Conservation (phyloP, 2,113 vertebrate genomes). For the Mastomys coucha region DNA sequence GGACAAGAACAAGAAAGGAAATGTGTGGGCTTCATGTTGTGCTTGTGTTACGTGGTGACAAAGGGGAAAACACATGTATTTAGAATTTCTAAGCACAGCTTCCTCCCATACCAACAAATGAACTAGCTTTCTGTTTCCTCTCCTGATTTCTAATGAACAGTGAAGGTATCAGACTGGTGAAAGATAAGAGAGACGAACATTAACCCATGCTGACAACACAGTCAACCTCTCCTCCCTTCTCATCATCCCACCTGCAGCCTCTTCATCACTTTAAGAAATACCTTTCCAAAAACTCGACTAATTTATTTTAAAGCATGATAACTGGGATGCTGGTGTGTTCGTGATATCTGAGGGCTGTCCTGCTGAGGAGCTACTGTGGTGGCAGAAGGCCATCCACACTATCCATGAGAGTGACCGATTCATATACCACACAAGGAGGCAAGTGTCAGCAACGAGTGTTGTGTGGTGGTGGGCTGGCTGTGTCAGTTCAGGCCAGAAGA, state of each 20-base stretch:
- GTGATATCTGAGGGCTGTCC: too few species aligned
- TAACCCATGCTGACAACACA: too few species aligned
- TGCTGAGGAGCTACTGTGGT: fast-evolving
- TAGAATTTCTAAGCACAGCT: not conserved
- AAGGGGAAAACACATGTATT: too few species aligned
- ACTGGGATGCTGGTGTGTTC: not conserved
- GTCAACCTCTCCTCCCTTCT: not conserved
- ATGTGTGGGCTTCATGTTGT: not conserved
- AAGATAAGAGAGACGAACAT: not conserved
- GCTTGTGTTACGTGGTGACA: fast-evolving
- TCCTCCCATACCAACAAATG: not conserved
- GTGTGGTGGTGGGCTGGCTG: fast-evolving
- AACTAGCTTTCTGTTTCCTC: not conserved
- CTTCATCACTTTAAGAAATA: not conserved
- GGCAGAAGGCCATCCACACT: too few species aligned
- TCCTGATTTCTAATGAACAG: not conserved
- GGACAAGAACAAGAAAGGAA: not conserved
- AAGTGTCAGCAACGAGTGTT: not conserved
- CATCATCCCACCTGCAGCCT: not conserved
- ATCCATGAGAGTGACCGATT: fast-evolving
- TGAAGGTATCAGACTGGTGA: not conserved
- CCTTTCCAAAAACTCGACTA: not conserved
- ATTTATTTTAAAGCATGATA: not conserved
- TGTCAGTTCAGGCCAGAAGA: not conserved
- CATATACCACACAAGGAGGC: not conserved